These are phyloP conservation scores for Melanerpes aurifrons DNA, from an alignment of 2,113 vertebrate species.

Conservation along the genomic window DNA sequence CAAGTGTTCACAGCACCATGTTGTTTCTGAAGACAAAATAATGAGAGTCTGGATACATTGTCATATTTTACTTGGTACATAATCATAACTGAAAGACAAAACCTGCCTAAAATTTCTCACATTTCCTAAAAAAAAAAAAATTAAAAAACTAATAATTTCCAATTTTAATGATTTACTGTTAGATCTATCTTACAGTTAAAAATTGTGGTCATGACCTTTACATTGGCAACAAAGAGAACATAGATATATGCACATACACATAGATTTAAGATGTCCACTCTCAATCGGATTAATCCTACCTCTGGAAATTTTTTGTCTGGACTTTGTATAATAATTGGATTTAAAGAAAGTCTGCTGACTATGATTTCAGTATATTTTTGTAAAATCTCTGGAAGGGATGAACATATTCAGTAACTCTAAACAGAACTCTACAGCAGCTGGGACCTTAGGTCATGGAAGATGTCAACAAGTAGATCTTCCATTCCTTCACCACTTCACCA, in stretches of 20 bases:
- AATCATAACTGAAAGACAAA: background rate
- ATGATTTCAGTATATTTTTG: background rate
- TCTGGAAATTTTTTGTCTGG: background rate
- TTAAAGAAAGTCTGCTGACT: background rate
- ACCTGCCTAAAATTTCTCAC: background rate
- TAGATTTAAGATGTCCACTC: background rate
- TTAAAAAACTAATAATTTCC: too few relatives aligned
- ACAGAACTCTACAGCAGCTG: background rate
- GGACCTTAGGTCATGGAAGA: rapidly evolving
- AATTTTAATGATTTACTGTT: too few relatives aligned
- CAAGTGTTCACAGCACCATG: background rate
- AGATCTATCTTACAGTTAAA: too few relatives aligned
- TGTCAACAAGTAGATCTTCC: background rate
- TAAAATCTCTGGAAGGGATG: background rate
- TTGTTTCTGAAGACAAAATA: background rate
- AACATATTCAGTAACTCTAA: background rate
- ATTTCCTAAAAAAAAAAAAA: background rate
- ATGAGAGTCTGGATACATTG: background rate
- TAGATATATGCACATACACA: background rate
- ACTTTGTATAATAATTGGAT: background rate
- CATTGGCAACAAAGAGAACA: too few relatives aligned
- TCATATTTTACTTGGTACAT: background rate
- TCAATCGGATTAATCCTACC: background rate
- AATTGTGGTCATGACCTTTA: too few relatives aligned
- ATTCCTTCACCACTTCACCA: background rate